phyloP scores from a whole-genome alignment of 2,113 vertebrate genomes.

The Seriola quinqueradiata region DNA sequence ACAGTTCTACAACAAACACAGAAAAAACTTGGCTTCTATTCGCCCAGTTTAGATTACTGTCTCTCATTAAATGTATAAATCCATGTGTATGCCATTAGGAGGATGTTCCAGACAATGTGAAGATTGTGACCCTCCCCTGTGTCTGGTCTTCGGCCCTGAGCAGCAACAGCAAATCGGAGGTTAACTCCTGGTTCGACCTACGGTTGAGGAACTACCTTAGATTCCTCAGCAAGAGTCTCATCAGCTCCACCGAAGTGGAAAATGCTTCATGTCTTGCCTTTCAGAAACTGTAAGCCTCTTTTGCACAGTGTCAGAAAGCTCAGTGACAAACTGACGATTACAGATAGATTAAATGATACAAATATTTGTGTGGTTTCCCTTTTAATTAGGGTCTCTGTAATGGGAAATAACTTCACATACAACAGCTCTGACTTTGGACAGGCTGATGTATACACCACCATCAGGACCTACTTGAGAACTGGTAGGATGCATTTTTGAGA shows the following conservation, averaged over 20 bases:
- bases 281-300: slow-evolving; percentile 73
- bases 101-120: slow-evolving; percentile 60
- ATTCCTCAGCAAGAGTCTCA: slow-evolving; percentile 72
- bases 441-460: slow-evolving; percentile 69
- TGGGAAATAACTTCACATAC: slow-evolving; percentile 74
- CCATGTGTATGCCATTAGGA: slow-evolving; percentile 45
- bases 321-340: background rate
- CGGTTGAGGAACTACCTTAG: slow-evolving; percentile 62
- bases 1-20: too few relatives aligned
- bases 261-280: slow-evolving; percentile 71
- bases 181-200: slow-evolving; percentile 69
- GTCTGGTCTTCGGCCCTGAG: slow-evolving; percentile 75
- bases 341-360: background rate
- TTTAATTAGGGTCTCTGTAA: slow-evolving; percentile 67
- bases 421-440: slow-evolving; percentile 60
- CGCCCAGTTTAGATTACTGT: background rate
- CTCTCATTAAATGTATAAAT: background rate
- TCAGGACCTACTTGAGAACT: slow-evolving; percentile 68
- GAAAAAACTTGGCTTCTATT: too few relatives aligned
- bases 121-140: slow-evolving; percentile 64
- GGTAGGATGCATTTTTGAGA: slow-evolving; percentile 29
- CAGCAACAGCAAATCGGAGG: slow-evolving; percentile 53
- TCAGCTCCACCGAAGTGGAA: slow-evolving; percentile 55
- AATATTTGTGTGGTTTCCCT: background rate
- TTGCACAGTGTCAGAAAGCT: background rate